Base-by-base conservation (phyloP, 2,113 vertebrate species). In the Platichthys stellatus region DNA sequence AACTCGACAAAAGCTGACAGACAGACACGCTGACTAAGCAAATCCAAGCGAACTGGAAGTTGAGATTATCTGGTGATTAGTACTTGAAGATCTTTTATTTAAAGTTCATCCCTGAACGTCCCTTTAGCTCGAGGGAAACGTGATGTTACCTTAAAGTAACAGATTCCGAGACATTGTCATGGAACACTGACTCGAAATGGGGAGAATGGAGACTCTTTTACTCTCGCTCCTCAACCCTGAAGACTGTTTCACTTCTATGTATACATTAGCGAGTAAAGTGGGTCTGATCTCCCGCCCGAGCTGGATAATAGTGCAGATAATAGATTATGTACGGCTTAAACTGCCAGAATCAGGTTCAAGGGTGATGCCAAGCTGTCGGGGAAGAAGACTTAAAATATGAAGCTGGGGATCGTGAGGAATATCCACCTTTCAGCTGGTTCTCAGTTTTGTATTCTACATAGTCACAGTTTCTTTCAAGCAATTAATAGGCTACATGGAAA, bases 71-170 rank as follows among this genome's bases (percentile, higher is more conserved):
- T 47, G 20, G 11, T 61, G 23, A 23, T 58, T 64, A 40, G 26
- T 74, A 17, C 26, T 70, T 40, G 43, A 23, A 69, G 9, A 31
- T 53, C n/a, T 58, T 26, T 13, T 57, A 64, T 40, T 43, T 26
- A 8, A 65, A 17, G 18, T 66, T 20, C 17, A 15, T 49, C 17
- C 31, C 5, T 28, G 14, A 62, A 56, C 20, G 15, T 47, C 40
- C 8, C 43, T 71, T 51, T 3, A 17, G 18, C 14, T 18, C 21
- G 5, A 53, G 18, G 26, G 17, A 60, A 43, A 38, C 26, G 49
- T 54, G 54, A n/a, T 69, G 57, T 40, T 23, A 57, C 57, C 12
- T 26, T 53, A 31, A 31, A 31, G 31, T 31, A 31, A 31, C 31
- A 53, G 20, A 17, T 53, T 53, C 7, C 15, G 15, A 24, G 5